Evolutionary conservation across 1,140 invertebrate genomes (phyloP), one percentile per base, ranked within the genome.

Genomic region (Drosophila seguyi): DNA sequence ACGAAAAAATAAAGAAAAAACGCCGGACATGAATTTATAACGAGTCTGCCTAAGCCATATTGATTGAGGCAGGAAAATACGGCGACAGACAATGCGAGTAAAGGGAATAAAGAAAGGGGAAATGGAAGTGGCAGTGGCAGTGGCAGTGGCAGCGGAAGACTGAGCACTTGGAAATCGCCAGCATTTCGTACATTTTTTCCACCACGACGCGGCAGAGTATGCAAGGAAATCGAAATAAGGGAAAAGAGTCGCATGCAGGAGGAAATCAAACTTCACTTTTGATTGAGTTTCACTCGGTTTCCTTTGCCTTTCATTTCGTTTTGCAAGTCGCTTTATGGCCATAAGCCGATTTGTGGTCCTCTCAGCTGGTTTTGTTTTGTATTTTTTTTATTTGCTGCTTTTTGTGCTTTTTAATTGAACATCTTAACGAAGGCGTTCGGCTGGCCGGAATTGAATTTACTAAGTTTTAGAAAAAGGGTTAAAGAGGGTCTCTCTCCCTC

Each of bases 191-290:
- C 36, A 42, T n/a, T 22, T 27, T 20, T 31, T 18, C 25, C 25
- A 25, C 52, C 31, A 34, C 36, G 31, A 18, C 66, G 53, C 57
- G 27, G 47, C 38, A 80, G 76, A 80, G 67, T 76, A 82, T 77
- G 83, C 75, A 66, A 72, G 61, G 68, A 75, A 84, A 85, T 62
- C 42, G 29, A 52, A 47, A 55, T 27, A 79, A 34, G 55, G 55
- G 3, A 50, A 29, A 8, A 65, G 22, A 38, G 57, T 71, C 38
- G 47, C 27, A 56, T 56, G 38, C 42, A 74, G 71, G 59, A 74
- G 71, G 59, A 88, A 78, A 88, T 83, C 82, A 86, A 74, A 85
- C 82, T 88, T 87, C 59, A 63, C 55, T 86, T 81, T 77, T 56
- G 73, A 79, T 80, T 88, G 67, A 83, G 62, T 88, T 83, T 72